Base-by-base conservation (phyloP, 2,888 invertebrate species). In the Theristus sp. region DNA sequence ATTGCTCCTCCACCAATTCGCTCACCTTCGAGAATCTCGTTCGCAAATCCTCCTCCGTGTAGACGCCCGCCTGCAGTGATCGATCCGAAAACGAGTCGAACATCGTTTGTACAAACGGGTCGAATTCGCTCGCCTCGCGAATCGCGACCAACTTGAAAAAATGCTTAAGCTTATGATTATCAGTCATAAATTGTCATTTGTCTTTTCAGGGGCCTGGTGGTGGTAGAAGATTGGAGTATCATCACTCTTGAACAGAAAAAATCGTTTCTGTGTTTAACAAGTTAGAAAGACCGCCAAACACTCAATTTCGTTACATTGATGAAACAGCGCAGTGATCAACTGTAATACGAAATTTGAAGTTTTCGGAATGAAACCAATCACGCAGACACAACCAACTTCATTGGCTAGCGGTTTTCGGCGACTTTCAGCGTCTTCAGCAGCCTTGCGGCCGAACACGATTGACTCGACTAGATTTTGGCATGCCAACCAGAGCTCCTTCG, bases 401-500 rank as follows among this genome's bases (percentile, higher is more conserved):
- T 69, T 66, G 20, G 63, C 65, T n/a, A 71, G 62, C 1, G 71
- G 69, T 25, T 71, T 61, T 66, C 72, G 63, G 66, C 72, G 65
- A 57, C 65, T 61, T n/a, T 72, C 69, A 38, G 67, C 62, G 52
- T 62, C 62, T 54, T 62, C 62, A 30, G 69, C 70, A 25, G 80
- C 78, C 62, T 83, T 81, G 46, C 67, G 65, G 38, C 71, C 71
- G 58, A 69, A 64, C 38, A 65, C 61, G 6, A 91, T 82, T 27
- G 86, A 84, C 1, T 85, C 82, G 70, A 85, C 82, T 47, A 94
- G 78, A 1, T 89, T 84, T 70, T 91, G 89, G 69, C 89, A 90
- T 1, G 94, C 89, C 65, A 89, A 84, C 94, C 94, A 94, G 66
- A 94, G 80, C 30, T 87, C 82, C 75, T 91, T 90, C 0, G 90